Evolutionary conservation across 2,797 vertebrate genomes (phyloP).

Genomic region (Bradypodion pumilum): DNA sequence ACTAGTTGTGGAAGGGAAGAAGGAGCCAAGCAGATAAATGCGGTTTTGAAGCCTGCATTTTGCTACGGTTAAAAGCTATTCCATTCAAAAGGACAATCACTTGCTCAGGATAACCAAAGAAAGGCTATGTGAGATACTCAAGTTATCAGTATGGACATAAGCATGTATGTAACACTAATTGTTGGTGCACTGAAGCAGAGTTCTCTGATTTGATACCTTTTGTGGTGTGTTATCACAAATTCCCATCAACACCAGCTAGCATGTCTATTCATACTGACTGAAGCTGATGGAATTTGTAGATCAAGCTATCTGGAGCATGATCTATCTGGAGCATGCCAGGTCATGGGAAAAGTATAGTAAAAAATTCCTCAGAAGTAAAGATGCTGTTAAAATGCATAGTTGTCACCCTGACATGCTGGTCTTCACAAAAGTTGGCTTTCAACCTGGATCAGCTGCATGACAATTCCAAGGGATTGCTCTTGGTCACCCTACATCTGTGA

Average conservation of each 20-base stretch:
- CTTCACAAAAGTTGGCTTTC: background rate
- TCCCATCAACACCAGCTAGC: background rate
- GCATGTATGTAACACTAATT: background rate
- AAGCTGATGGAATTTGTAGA: background rate
- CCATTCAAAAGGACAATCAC: background rate
- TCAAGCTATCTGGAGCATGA: background rate
- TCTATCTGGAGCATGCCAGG: background rate
- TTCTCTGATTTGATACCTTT: background rate
- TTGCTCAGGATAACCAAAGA: background rate
- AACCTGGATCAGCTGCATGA: background rate
- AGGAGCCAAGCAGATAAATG: background rate
- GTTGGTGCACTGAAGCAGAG: background rate
- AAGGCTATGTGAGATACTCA: background rate
- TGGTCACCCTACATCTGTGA: too few relatives aligned
- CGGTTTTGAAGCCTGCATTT: background rate
- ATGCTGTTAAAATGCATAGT: too few relatives aligned
- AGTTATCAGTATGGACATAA: background rate
- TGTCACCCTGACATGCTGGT: background rate
- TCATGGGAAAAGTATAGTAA: background rate
- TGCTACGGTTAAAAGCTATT: background rate
- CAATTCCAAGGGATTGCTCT: background rate
- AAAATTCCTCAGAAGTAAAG: background rate
- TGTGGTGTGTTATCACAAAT: background rate
- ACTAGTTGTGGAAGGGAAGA: background rate
- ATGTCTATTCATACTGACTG: background rate